phyloP scores from a whole-genome alignment of 2,113 vertebrate species.

The Scytalopus superciliaris region DNA sequence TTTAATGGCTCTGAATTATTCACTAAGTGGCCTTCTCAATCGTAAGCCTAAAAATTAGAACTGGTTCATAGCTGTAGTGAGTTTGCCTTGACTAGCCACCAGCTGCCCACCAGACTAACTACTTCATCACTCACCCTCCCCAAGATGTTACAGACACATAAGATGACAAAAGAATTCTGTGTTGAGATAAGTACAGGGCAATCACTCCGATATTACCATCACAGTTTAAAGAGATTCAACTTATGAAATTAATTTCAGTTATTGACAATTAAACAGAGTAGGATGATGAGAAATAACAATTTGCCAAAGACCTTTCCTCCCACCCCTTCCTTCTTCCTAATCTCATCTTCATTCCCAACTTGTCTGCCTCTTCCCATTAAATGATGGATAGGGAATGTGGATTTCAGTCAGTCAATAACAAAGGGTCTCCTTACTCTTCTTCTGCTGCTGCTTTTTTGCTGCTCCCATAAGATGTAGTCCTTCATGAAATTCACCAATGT shows the following conservation, averaged over 20 bases:
- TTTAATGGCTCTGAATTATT: neutral
- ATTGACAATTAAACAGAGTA: neutral
- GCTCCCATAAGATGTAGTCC: neutral
- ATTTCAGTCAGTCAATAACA: rapidly evolving
- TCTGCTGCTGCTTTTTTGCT: neutral
- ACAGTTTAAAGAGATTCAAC: rapidly evolving
- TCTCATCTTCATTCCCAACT: neutral
- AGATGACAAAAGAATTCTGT: rapidly evolving
- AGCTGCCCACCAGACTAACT: neutral
- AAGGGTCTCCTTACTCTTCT: rapidly evolving
- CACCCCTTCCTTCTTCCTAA: neutral
- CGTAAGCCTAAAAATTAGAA: neutral
- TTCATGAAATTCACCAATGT: neutral
- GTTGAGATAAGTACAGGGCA: neutral
- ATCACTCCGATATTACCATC: neutral
- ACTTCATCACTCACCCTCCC: neutral
- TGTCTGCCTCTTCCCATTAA: neutral
- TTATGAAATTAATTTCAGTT: neutral
- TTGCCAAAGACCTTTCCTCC: neutral
- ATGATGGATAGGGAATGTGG: rapidly evolving
- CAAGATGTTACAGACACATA: neutral
- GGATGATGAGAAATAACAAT: neutral
- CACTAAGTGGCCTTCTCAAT: neutral
- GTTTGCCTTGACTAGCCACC: neutral
- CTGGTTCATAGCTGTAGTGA: neutral